Base-by-base conservation (phyloP, 1,140 invertebrate species). In the Tetramorium parvispinum region DNA sequence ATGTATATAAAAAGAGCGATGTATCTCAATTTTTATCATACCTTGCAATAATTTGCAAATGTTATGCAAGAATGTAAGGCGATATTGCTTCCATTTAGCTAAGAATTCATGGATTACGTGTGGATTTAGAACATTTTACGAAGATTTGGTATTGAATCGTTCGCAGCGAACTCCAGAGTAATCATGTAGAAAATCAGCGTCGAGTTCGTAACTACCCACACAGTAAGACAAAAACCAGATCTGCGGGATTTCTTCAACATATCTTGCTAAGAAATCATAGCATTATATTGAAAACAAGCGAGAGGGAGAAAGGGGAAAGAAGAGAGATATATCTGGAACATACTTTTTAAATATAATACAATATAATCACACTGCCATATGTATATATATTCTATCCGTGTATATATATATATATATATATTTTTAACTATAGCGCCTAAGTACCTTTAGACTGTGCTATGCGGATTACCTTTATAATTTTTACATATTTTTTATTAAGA, bases 341-440 rank as follows among this genome's bases (percentile, higher is more conserved):
- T 81, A 70, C 51, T 81, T 81, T 81, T 68, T 24, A 40, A 68
- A 81, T 81, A 73, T 83, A 49, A 57, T 82, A 40, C 16, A 55
- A 73, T 83, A 13, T 75, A 49, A 79, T 2, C 37, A 63, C 16
- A 73, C 57, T 65, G 59, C 59, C 57, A 65, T 65, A 65, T 63
- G 57, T 77, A 13, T 55, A 59, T 40, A 55, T 76, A 32, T 32
- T 32, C 27, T 32, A 32, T 32, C 2, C 27, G 27, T 32, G 3
- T 32, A 32, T 32, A 76, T 40, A 57, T 77, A 77, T 43, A 21
- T 70, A 37, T 59, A 51, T 37, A 70, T 70, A 70, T 40, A 63
- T 70, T 68, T 32, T 81, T 70, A 57, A 81, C 46, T 68, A 79
- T 79, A 68, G 49, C n/a, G 46, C 49, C 46, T 81, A 70, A 78